These are phyloP conservation scores for Nephrotoma appendiculata DNA, from an alignment of 2,888 invertebrate genomes.

Conservation along the genomic window DNA sequence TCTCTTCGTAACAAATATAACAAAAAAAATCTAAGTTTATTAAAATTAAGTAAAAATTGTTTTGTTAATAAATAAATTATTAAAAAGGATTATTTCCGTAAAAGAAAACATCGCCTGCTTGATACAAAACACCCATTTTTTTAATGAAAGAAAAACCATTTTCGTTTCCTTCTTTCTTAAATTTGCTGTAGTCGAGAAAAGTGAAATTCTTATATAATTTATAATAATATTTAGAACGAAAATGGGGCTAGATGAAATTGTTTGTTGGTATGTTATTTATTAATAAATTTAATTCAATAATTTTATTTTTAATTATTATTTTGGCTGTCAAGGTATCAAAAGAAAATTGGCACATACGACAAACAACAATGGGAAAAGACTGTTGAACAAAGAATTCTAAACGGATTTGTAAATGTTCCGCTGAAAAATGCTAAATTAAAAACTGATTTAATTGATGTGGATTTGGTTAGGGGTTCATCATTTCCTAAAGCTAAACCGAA, in stretches of 20 bases:
- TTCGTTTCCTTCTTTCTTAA: background rate
- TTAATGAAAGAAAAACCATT: background rate
- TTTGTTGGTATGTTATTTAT: conserved; percentile 25
- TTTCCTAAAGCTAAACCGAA: conserved; percentile 94
- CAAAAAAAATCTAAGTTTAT: background rate
- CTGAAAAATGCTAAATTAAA: conserved; percentile 68
- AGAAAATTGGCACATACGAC: conserved; percentile 93
- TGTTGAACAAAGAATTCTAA: conserved; percentile 79
- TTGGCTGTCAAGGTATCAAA: conserved; percentile 59
- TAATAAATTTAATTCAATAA: background rate
- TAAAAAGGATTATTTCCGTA: background rate
- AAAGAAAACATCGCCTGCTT: background rate
- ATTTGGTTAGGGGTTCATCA: conserved; percentile 88
- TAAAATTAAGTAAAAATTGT: background rate
- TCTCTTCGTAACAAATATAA: background rate
- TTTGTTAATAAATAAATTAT: background rate
- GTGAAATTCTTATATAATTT: background rate
- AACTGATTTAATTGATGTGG: conserved; percentile 89
- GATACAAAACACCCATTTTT: background rate
- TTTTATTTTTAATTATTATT: background rate
- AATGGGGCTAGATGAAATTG: conserved; percentile 35
- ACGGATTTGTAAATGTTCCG: conserved; percentile 68
- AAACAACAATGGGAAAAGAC: conserved; percentile 96
- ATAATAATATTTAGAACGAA: background rate
- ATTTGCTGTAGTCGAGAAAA: background rate